Percentiles rank a stretch among this genome's conserved stretches.
Evolutionary conservation across 1,140 invertebrate species (phyloP).

Genomic region (Rhagoletis pomonella): DNA sequence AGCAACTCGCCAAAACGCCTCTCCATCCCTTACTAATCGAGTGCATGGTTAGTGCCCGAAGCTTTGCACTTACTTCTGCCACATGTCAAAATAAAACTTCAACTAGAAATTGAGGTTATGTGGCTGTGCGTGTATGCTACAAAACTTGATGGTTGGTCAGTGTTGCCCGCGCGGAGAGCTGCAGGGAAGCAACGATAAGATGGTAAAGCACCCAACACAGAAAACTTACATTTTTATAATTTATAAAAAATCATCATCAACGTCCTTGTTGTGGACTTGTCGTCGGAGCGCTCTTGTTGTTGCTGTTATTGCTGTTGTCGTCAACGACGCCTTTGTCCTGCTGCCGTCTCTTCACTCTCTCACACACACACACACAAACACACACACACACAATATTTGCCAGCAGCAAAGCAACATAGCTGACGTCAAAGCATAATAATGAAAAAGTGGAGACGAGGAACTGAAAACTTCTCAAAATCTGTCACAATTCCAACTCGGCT

Average conservation of each 20-base stretch:
- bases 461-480: conserved; percentile 50
- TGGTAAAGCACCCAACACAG: conserved; percentile 28
- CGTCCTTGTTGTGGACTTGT: not conserved
- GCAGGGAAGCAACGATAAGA: not conserved
- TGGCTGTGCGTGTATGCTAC: not conserved
- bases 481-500: conserved; percentile 37
- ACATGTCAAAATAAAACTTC: conserved; percentile 52
- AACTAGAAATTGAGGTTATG: conserved; percentile 52
- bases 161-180: not conserved
- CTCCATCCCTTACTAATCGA: not conserved
- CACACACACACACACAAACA: not conserved
- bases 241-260: conserved; percentile 52
- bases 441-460: conserved; percentile 42
- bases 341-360: not conserved
- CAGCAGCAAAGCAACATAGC: conserved; percentile 12
- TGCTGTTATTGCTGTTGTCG: not conserved
- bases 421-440: conserved; percentile 44
- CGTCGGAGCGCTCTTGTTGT: not conserved
- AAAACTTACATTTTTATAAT: conserved; percentile 52
- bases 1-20: not conserved
- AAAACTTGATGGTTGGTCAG: conserved; percentile 12
- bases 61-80: conserved; percentile 47
- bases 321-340: conserved; percentile 35
- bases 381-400: not conserved
- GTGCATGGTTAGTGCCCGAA: conserved; percentile 27